A percentile compares a stretch with the other conserved stretches of the same genome.
Conservation (phyloP, 2,888 invertebrate genomes). For the Adelphocoris suturalis region DNA sequence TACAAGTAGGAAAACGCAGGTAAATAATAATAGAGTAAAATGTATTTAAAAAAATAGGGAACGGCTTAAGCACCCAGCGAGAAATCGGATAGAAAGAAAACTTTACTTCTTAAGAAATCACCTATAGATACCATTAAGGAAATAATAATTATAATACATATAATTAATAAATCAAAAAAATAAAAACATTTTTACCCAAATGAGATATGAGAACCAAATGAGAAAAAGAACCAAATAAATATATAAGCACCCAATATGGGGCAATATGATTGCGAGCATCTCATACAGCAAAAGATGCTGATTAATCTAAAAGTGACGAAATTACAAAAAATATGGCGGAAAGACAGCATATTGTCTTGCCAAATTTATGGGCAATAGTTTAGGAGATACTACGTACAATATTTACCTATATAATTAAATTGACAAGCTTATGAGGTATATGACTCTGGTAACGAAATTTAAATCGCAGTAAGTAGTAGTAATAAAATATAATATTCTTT, state of each 20-base stretch:
- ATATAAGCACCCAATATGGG: constrained; percentile 36
- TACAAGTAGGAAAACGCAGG: background rate
- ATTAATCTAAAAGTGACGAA: background rate
- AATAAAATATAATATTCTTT: background rate
- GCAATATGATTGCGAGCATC: constrained; percentile 5
- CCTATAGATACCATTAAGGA: background rate
- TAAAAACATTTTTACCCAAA: too few species aligned
- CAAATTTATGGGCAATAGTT: background rate
- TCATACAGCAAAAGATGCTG: background rate
- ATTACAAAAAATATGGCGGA: background rate
- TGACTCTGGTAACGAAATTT: constrained; percentile 4
- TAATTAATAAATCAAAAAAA: background rate
- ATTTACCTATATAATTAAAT: too few species aligned
- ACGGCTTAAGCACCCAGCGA: constrained; percentile 6
- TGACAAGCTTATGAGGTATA: constrained; percentile 36
- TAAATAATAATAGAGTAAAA: background rate
- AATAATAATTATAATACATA: background rate
- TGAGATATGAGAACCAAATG: too few species aligned
- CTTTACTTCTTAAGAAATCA: background rate
- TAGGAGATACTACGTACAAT: background rate
- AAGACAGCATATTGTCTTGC: background rate
- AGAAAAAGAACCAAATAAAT: too few species aligned
- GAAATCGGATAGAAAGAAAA: constrained; percentile 20
- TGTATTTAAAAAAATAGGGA: background rate
- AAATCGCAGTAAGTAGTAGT: background rate